Evolutionary conservation across 2,113 vertebrate species (phyloP).

Genomic region (Phasianus colchicus): DNA sequence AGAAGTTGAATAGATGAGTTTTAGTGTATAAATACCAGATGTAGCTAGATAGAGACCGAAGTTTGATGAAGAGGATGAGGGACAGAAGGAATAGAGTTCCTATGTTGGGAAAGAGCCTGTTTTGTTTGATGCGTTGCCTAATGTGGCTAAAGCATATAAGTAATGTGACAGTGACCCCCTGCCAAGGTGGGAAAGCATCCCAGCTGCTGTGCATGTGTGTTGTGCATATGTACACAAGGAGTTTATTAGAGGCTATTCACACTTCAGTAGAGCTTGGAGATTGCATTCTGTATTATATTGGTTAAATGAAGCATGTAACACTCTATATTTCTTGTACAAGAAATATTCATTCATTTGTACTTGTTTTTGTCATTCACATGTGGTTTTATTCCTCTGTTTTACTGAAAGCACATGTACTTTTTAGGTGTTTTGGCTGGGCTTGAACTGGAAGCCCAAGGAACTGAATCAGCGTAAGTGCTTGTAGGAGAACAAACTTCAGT

Average conservation of each 20-base stretch:
- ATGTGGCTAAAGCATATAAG: slow-evolving; percentile 26
- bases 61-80: not conserved
- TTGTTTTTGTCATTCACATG: slow-evolving; percentile 34
- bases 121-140: slow-evolving; percentile 38
- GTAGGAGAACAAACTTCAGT: not conserved
- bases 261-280: slow-evolving; percentile 49
- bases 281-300: slow-evolving; percentile 50
- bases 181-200: slow-evolving; percentile 49
- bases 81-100: slow-evolving; percentile 10
- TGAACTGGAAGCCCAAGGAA: not conserved
- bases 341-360: slow-evolving; percentile 55
- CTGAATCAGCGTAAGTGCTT: not conserved
- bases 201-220: slow-evolving; percentile 62
- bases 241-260: slow-evolving; percentile 64
- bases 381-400: slow-evolving; percentile 33
- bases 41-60: not conserved
- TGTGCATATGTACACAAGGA: slow-evolving; percentile 58
- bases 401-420: not conserved
- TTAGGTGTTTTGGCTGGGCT: not conserved
- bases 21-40: not conserved
- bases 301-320: slow-evolving; percentile 55
- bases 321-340: slow-evolving; percentile 37
- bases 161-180: slow-evolving; percentile 48
- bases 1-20: not conserved
- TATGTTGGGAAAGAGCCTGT: not conserved